Conservation (phyloP, 2,113 vertebrate species). For the Dendropsophus ebraccatus region DNA sequence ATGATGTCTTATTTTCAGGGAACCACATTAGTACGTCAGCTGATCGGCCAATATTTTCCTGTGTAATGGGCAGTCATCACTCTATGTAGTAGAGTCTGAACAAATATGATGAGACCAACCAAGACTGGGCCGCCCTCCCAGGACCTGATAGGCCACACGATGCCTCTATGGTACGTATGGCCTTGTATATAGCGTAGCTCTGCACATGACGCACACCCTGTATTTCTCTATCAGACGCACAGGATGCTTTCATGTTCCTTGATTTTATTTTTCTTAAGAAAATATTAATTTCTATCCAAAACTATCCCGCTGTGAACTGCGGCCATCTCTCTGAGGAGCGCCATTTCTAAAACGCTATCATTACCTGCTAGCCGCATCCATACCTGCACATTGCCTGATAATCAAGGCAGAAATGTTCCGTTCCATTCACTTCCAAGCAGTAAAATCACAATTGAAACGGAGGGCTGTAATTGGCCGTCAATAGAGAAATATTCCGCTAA, state of each 20-base stretch:
- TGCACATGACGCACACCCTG: not conserved
- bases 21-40: too few relatives aligned
- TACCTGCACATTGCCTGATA: not conserved
- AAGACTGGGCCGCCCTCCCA: too few relatives aligned
- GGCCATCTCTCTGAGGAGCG: too few relatives aligned
- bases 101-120: too few relatives aligned
- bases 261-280: not conserved
- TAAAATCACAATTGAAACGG: not conserved
- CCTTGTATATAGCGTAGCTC: too few relatives aligned
- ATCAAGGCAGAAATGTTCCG: not conserved
- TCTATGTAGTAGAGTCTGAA: too few relatives aligned
- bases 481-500: not conserved
- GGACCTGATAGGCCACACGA: too few relatives aligned
- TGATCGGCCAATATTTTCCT: too few relatives aligned
- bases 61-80: too few relatives aligned
- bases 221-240: not conserved
- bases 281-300: not conserved
- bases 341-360: constrained; percentile 14
- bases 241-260: not conserved
- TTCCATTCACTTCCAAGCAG: not conserved
- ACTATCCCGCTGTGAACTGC: not conserved
- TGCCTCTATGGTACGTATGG: too few relatives aligned
- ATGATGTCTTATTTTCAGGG: too few relatives aligned
- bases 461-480: not conserved
- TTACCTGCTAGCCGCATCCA: not conserved